phyloP scores from a whole-genome alignment of 1,140 invertebrate species.

The Orius insidiosus region DNA sequence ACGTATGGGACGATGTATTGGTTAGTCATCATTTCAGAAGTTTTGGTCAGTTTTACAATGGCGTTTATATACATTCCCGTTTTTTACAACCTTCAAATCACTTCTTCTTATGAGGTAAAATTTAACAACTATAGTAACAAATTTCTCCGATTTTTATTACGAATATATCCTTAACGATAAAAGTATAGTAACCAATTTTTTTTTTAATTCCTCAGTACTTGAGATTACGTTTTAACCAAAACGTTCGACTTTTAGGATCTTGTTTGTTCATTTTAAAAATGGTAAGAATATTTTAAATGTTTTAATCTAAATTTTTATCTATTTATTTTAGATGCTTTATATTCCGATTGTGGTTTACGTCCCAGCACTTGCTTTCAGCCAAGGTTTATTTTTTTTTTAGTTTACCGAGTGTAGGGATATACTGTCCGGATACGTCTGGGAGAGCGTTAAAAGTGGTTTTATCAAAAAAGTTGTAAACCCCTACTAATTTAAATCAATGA shows the following conservation, averaged over 20 bases:
- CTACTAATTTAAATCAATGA: too few species aligned
- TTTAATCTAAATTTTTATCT: neutral
- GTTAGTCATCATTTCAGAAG: slow-evolving; percentile 45
- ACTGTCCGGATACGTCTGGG: too few species aligned
- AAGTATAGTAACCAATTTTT: too few species aligned
- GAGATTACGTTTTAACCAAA: slow-evolving; percentile 45
- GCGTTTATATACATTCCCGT: slow-evolving; percentile 64
- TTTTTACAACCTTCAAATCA: slow-evolving; percentile 66
- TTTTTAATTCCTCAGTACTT: slow-evolving; percentile 58
- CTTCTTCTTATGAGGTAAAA: slow-evolving; percentile 58
- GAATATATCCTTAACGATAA: too few species aligned
- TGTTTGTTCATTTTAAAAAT: slow-evolving; percentile 43
- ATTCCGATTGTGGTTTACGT: slow-evolving; percentile 27
- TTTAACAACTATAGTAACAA: neutral
- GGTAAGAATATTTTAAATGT: too few species aligned
- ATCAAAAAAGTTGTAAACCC: too few species aligned
- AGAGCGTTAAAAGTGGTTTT: too few species aligned
- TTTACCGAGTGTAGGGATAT: too few species aligned
- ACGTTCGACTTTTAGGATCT: slow-evolving; percentile 43
- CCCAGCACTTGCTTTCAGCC: slow-evolving; percentile 25
- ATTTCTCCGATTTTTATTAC: slow-evolving; percentile 11
- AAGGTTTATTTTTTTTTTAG: slow-evolving; percentile 18
- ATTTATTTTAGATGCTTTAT: slow-evolving; percentile 21
- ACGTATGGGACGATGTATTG: slow-evolving; percentile 67
- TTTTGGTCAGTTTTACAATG: slow-evolving; percentile 52